phyloP scores from a whole-genome alignment of 2,888 invertebrate genomes.

The Bedellia somnulentella region DNA sequence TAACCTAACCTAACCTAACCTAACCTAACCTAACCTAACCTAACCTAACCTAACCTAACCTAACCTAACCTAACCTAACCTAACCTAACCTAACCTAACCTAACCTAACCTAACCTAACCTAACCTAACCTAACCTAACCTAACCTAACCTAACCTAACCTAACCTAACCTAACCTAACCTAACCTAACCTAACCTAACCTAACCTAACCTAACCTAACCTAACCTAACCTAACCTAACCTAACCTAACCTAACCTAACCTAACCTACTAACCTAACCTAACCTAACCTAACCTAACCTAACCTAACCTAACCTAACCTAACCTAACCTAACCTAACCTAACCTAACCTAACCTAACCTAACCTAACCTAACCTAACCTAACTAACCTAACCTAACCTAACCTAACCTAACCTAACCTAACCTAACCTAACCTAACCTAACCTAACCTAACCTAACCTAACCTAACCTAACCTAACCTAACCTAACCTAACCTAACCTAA shows the following conservation, averaged over 20 bases:
- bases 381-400: slow-evolving; percentile 4
- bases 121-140: slow-evolving; percentile 4
- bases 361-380: slow-evolving; percentile 12
- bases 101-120: slow-evolving; percentile 8
- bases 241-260: slow-evolving; percentile 13
- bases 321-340: slow-evolving; percentile 10
- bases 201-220: slow-evolving; percentile 10
- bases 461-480: slow-evolving; percentile 15
- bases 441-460: slow-evolving; percentile 9
- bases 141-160: slow-evolving; percentile 6
- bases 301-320: slow-evolving; percentile 10
- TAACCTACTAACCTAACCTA: slow-evolving; percentile 8
- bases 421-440: slow-evolving; percentile 4
- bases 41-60: slow-evolving; percentile 11
- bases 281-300: slow-evolving; percentile 4
- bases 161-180: slow-evolving; percentile 7
- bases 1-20: slow-evolving; percentile 10
- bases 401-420: slow-evolving; percentile 3
- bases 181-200: slow-evolving; percentile 8
- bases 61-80: slow-evolving; percentile 10
- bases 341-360: slow-evolving; percentile 13
- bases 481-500: slow-evolving; percentile 15
- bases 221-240: slow-evolving; percentile 11
- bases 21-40: slow-evolving; percentile 13
- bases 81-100: slow-evolving; percentile 10